A percentile compares a stretch with the other conserved stretches of the same genome.
phyloP scores from a whole-genome alignment of 2,113 vertebrate genomes.

The Lontra canadensis region DNA sequence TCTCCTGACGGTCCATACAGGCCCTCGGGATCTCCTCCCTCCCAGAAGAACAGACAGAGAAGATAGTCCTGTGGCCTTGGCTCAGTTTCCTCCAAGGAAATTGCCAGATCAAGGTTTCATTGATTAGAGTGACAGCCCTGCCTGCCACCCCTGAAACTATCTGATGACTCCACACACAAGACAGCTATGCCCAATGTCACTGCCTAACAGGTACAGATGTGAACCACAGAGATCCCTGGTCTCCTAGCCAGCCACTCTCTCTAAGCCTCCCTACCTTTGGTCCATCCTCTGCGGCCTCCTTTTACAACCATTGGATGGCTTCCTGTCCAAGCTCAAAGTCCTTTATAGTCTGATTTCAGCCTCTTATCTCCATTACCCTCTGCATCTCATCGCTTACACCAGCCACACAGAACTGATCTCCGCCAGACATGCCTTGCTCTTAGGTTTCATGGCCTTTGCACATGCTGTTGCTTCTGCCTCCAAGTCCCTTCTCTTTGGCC shows the following conservation, averaged over 20 bases:
- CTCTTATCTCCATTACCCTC: not conserved
- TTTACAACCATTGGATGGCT: not conserved
- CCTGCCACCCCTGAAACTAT: no score
- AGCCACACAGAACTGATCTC: not conserved
- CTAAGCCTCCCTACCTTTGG: not conserved
- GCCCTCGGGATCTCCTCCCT: not conserved
- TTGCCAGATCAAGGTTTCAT: not conserved
- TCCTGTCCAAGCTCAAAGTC: not conserved
- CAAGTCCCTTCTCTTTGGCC: not conserved
- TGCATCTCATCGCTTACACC: no score
- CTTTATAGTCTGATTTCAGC: not conserved
- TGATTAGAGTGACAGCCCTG: not conserved
- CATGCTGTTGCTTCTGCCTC: not conserved
- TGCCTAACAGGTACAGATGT: not conserved
- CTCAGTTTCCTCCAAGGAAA: not conserved
- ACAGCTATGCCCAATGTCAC: not conserved
- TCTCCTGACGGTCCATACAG: not conserved
- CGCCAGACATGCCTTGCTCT: not conserved
- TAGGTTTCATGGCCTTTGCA: not conserved
- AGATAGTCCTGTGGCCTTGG: not conserved
- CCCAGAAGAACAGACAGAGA: not conserved
- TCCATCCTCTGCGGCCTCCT: not conserved
- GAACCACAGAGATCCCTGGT: not conserved
- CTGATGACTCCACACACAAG: not conserved
- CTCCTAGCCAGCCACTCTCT: not conserved